Evolutionary conservation across 2,113 vertebrate genomes (phyloP), one percentile per base, ranked within the genome.

Genomic region (Mystacornis crossleyi): DNA sequence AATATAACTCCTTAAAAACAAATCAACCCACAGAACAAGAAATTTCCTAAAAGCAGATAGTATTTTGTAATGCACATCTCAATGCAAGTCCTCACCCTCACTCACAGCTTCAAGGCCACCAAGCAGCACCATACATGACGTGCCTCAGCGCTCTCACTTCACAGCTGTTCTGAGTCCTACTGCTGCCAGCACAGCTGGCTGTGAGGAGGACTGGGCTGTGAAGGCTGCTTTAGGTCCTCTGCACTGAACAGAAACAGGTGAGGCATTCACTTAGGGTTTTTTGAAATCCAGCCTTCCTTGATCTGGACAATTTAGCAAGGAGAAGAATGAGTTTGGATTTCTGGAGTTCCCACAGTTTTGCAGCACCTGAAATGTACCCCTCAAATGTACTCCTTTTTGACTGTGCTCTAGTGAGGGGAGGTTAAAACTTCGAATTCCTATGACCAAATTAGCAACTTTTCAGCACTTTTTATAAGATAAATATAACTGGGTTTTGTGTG

Each of bases 71-170:
- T 1, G 3, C 29, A 65, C 9, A 40, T 24, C 20, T 66, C n/a
- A 18, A 14, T n/a, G n/a, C 31, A 83, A 57, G 10, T 65, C 20
- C n/a, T 61, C 16, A 20, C 3, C 6, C 16, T 62, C 40, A 5
- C 21, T 36, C 26, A 13, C 0, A 8, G 53, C 12, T n/a, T 14
- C n/a, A 81, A 61, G 54, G 42, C 20, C 67, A 28, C 10, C 16
- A 16, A 51, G 34, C 4, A 66, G 18, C 28, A 25, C 5, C 2
- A 0, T 12, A 9, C 8, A 16, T 9, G 26, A 2, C 0, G 0
- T 38, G 15, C 42, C 10, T n/a, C 2, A 2, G 21, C 1, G 3
- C 4, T 51, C 55, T 60, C 33, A 25, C 51, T 51, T 69, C 75
- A 43, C 66, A 72, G 71, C 34, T 71, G 15, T 18, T 61, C 79